A percentile compares a stretch with the other conserved stretches of the same genome.
phyloP scores from a whole-genome alignment of 2,797 vertebrate species.

The Sarcophilus harrisii region DNA sequence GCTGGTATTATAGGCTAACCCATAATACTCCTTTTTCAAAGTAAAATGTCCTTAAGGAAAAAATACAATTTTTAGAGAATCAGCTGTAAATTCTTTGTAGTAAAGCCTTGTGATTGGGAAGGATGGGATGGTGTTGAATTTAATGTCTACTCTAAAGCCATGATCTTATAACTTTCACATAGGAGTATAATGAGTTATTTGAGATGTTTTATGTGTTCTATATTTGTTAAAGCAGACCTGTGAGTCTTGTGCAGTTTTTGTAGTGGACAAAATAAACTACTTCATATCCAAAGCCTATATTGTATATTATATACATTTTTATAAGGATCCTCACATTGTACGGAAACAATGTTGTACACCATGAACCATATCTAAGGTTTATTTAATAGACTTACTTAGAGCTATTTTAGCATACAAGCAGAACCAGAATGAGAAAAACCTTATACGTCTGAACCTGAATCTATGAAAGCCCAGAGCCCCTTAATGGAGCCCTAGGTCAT shows the following conservation, averaged over 20 bases:
- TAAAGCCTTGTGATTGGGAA: not conserved
- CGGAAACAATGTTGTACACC: not conserved
- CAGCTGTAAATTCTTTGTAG: not conserved
- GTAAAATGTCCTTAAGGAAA: not conserved
- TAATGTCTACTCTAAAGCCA: not conserved
- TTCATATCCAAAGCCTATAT: not conserved
- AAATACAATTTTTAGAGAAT: not conserved
- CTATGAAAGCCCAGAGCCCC: not conserved
- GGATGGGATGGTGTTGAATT: not conserved
- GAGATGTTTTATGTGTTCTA: not conserved
- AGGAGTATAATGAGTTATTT: not conserved
- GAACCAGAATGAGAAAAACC: not conserved
- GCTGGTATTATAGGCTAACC: not conserved
- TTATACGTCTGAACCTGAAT: not conserved
- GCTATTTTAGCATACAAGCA: not conserved
- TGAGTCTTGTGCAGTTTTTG: not conserved
- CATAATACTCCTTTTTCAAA: not conserved
- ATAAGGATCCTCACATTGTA: not conserved
- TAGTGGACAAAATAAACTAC: not conserved
- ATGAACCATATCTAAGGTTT: not conserved
- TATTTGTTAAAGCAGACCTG: not conserved
- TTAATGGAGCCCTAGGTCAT: not conserved
- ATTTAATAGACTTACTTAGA: not conserved
- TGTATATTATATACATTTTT: not conserved
- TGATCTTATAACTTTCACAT: not conserved